These are phyloP conservation scores for Enteromius treurensis DNA, from an alignment of 2,797 vertebrate species.

Conservation along the genomic window DNA sequence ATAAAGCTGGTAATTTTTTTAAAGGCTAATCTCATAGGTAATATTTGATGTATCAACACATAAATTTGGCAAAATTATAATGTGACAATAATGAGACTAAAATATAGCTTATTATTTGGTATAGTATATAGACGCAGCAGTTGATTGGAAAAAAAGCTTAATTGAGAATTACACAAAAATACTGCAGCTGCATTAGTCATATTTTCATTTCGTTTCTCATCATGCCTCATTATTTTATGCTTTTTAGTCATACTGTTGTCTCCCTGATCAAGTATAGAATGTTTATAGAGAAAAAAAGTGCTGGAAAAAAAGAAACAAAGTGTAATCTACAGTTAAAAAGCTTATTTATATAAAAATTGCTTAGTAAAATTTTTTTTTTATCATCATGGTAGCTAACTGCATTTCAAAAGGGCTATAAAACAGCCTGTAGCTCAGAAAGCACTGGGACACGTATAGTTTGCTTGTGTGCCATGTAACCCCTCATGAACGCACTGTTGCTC, in stretches of 20 bases:
- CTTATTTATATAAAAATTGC: no score
- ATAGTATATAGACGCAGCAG: neutral
- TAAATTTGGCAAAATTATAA: neutral
- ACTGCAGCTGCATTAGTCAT: neutral
- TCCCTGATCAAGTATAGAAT: neutral
- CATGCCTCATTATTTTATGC: neutral
- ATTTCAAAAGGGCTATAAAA: neutral
- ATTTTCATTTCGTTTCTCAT: neutral
- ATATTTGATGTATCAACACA: neutral
- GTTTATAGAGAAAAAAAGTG: neutral
- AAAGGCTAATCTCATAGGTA: neutral
- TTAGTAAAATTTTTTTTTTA: no score
- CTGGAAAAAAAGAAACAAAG: neutral
- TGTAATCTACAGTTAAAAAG: neutral
- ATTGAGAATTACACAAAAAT: neutral
- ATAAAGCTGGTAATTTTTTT: neutral
- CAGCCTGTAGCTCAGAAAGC: constrained; percentile 3
- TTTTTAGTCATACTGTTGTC: neutral
- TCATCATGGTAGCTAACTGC: neutral
- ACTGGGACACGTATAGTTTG: neutral
- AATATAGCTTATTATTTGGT: neutral
- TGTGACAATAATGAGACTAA: neutral
- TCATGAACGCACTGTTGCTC: neutral
- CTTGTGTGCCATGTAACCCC: constrained; percentile 8
- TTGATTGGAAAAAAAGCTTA: neutral